Percentiles rank a stretch among this genome's conserved stretches.
phyloP scores from a whole-genome alignment of 2,113 vertebrate genomes.

The Dasyprocta punctata region DNA sequence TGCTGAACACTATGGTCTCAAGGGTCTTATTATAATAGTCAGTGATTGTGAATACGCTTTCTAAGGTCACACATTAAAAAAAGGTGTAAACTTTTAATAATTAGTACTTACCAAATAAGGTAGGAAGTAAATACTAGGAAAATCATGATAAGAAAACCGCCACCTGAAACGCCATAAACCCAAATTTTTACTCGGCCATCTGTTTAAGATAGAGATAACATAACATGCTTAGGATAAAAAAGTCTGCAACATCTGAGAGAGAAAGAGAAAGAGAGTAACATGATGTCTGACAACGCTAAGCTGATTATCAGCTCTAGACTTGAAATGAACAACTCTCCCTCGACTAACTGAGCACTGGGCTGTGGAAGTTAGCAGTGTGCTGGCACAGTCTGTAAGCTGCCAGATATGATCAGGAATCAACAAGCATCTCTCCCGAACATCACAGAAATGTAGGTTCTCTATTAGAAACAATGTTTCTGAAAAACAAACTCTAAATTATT shows the following conservation, averaged over 20 bases:
- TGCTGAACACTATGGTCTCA: not conserved
- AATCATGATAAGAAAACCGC: constrained; percentile 93
- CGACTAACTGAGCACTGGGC: not conserved
- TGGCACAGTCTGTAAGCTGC: not conserved
- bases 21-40: not conserved
- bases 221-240: constrained; percentile 44
- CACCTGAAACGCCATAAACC: constrained; percentile 96
- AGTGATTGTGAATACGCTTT: not conserved
- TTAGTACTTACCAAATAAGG: constrained; percentile 94
- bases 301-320: not conserved
- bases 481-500: not conserved
- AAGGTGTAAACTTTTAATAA: not conserved
- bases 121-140: constrained; percentile 94
- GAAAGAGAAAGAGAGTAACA: not conserved
- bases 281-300: not conserved
- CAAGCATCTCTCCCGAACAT: not conserved
- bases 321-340: not conserved
- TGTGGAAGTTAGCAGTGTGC: not conserved
- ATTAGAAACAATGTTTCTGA: not conserved
- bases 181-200: constrained; percentile 97
- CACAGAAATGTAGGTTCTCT: not conserved
- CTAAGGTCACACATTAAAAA: not conserved
- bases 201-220: constrained; percentile 84
- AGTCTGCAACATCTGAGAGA: not conserved
- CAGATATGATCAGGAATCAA: not conserved